Evolutionary conservation across 2,888 invertebrate species (phyloP), one percentile per base, ranked within the genome.

Genomic region (Smittia aterrima): DNA sequence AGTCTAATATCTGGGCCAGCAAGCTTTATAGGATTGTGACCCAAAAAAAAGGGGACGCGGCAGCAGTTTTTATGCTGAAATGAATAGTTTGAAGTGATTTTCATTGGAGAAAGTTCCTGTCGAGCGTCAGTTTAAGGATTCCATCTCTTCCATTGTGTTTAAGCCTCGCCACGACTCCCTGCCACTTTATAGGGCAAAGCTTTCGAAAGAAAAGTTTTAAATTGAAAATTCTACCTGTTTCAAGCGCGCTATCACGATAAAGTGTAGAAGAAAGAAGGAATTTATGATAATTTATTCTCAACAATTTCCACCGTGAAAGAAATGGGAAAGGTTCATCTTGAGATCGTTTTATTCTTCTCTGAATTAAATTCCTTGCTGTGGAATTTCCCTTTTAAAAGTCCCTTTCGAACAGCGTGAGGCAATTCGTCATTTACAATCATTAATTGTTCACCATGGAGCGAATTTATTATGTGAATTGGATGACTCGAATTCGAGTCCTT

Each of bases 1-100:
- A 73, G 58, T 73, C 40, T 64, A 62, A 62, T 73, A 73, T 73
- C 64, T 64, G 27, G 72, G 72, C 62, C 72, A 73, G 41, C 24
- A 18, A 32, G 9, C 22, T 13, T 47, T 32, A 64, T 18, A 25
- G 16, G 53, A 20, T 16, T 41, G 64, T 73, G 71, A 58, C 58
- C 54, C 58, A 58, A 71, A 71, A 68, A 47, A 25, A 25, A 24
- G 18, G 64, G 64, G 25, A 64, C n/a, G 27, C 11, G 64, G 7
- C 27, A 25, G 64, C 64, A 64, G 47, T 7, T 47, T 47, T 47
- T 13, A 16, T 47, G 47, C 47, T 47, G 47, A 47, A 47, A 16
- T 13, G 16, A 47, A 47, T 47, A 47, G 47, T 47, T 47, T 47
- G 7, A n/a, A 47, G 47, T 3, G 13, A n/a, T 47, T 47, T n/a